These are phyloP conservation scores for Spatulosminthurus flaviceps DNA, from an alignment of 2,888 invertebrate genomes.

Conservation along the genomic window DNA sequence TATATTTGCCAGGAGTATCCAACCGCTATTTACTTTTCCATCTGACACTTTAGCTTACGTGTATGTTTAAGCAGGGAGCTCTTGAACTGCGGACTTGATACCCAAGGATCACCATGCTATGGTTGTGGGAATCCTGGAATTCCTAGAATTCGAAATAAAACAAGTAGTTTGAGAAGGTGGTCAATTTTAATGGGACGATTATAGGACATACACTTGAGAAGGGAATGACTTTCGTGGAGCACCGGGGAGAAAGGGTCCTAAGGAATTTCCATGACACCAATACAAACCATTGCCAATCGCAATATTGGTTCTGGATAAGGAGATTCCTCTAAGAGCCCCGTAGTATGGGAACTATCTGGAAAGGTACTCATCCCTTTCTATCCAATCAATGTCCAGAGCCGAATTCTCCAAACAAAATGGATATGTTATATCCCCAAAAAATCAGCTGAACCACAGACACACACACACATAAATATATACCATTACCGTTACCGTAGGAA, in stretches of 20 bases:
- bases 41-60: neutral
- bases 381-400: neutral
- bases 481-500: too few species aligned
- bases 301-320: neutral
- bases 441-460: too few species aligned
- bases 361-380: neutral
- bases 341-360: neutral
- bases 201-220: neutral
- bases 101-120: neutral
- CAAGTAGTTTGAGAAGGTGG: neutral
- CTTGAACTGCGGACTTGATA: neutral
- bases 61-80: neutral
- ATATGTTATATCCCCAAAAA: too few species aligned
- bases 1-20: neutral
- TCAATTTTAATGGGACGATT: conserved; percentile 14
- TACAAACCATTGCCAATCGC: neutral
- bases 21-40: neutral
- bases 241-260: neutral
- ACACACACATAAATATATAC: too few species aligned
- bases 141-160: neutral
- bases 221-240: neutral
- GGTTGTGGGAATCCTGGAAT: neutral
- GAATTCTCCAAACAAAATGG: too few species aligned
- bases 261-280: neutral
- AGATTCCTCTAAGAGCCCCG: neutral